Base-by-base conservation (phyloP, 1,140 invertebrate genomes). In the Drosophila eugracilis region DNA sequence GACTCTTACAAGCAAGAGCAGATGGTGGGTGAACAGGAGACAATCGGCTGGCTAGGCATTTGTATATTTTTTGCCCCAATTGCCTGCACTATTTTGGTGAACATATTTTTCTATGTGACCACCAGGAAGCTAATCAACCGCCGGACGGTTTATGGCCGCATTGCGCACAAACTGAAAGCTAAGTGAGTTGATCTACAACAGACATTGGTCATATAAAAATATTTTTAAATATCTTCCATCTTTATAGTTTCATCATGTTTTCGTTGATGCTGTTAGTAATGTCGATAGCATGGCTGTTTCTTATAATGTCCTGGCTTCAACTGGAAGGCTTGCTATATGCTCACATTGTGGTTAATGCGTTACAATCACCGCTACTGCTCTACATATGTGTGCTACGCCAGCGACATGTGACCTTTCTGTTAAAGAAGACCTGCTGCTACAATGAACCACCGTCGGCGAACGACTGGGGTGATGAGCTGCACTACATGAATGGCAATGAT, bases 401-500 rank as follows among this genome's bases (percentile, higher is more conserved):
- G 80, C 94, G 94, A 59, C 95, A 96, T 75, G 95, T 97, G 0
- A 95, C 93, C 4, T 96, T 95, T 91, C 91, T 96, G 37, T 90
- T 97, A 4, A 93, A 94, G 39, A 96, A 96, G 91, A 95, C 95
- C 39, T 96, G 95, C 91, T 95, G 95, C 78, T 95, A 95, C 78
- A 94, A 93, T 12, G 94, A 95, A 60, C 94, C 95, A 0, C 92
- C 92, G 22, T 91, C 93, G 4, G 93, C 94, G 0, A 94, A 94
- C 1, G 96, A 97, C 78, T 97, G 96, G 96, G 96, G 96, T 4
- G 96, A 97, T 90, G 96, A 97, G 92, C 95, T 97, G 95, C 95
- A 95, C 36, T 95, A 95, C 57, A 96, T 96, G 93, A 96, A 96
- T 89, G 94, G 94, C 19, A 94, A 94, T 58, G 94, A 95, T 86